Evolutionary conservation across 2,888 invertebrate species (phyloP), one percentile per base, ranked within the genome.

Genomic region (Epinotia ramella): DNA sequence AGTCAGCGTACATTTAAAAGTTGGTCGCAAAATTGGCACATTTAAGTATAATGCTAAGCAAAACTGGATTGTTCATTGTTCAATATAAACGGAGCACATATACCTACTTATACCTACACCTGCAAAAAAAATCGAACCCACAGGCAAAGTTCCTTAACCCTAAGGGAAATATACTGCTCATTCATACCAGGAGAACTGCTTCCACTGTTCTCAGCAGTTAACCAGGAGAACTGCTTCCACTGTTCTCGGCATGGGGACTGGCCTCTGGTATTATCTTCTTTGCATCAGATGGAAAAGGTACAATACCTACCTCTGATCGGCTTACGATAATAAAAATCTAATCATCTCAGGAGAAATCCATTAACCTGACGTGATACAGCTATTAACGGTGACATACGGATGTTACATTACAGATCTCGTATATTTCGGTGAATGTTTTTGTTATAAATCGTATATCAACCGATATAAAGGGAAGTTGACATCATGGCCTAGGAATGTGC

Each of bases 401-500:
- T 28, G 6, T n/a, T 60, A 40, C 40, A 63, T 68, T 24, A 63
- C 18, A 40, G 9, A 67, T 44, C 53, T 16, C 20, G 20, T 18
- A 20, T 11, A 18, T 46, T 64, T 12, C 33, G n/a, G 40, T 62
- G 40, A 63, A 63, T 73, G 72, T 73, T 73, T 46, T 20, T 16
- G 24, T 72, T 59, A 65, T 53, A 73, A 24, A 73, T 24, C 49
- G 44, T 63, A 67, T 60, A 53, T 40, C 20, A 49, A 46, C 49
- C 11, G 18, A 49, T 53, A 13, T 12, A 28, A 74, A 74, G 69
- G 73, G 63, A 65, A 65, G 40, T 65, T 75, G 65, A 60, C 59
- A 70, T 75, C 59, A 70, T 33, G 40, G 20, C 49, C 9, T 63
- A 56, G 68, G 68, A 73, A 73, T 73, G 68, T 59, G 53, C 44